Conservation (phyloP, 2,113 vertebrate species). For the Colossoma macropomum region DNA sequence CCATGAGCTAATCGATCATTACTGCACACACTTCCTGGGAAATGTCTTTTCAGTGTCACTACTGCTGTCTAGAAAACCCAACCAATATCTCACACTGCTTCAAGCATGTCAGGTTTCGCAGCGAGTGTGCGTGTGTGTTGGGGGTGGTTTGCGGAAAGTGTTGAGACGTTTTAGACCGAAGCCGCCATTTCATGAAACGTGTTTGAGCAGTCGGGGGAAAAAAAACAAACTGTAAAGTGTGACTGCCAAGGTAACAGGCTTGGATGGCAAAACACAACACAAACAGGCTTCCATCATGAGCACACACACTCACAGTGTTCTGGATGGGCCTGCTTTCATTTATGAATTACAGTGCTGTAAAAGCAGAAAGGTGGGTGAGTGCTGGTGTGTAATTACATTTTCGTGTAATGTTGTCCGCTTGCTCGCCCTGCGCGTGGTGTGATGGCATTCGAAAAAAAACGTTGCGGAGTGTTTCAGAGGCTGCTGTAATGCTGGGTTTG, state of each 20-base stretch:
- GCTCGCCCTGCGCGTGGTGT: background rate
- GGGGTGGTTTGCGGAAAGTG: background rate
- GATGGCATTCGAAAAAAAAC: constrained; percentile 26
- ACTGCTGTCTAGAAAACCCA: background rate
- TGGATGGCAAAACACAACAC: constrained; percentile 28
- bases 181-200: background rate
- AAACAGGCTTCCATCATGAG: background rate
- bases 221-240: background rate
- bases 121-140: background rate
- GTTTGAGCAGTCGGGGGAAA: background rate
- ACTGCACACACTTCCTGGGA: background rate
- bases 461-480: background rate
- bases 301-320: constrained; percentile 29
- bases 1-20: background rate
- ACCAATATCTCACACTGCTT: background rate
- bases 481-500: constrained; percentile 18
- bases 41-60: background rate
- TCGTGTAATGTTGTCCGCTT: constrained; percentile 27
- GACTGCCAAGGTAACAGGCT: constrained; percentile 39
- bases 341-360: constrained; percentile 28
- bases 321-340: constrained; percentile 32
- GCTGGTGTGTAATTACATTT: constrained; percentile 45
- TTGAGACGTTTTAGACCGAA: background rate
- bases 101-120: background rate
- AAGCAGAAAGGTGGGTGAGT: constrained; percentile 21